Base-by-base conservation (phyloP, 2,888 invertebrate species). In the Seladonia tumulorum region DNA sequence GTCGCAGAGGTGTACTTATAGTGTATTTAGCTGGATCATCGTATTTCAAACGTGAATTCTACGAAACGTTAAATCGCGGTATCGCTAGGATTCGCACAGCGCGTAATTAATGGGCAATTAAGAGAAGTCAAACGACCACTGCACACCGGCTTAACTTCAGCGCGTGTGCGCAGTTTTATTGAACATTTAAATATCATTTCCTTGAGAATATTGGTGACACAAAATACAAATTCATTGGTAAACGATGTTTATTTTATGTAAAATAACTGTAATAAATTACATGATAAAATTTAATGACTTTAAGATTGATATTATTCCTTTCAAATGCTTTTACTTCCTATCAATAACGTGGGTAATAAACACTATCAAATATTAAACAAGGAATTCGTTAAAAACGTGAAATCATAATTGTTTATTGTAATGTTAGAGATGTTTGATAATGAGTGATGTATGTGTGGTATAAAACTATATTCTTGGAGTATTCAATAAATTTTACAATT, bases 61-160 rank as follows among this genome's bases (percentile, higher is more conserved):
- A 29, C 49, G 14, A 45, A 16, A 22, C 47, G 42, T n/a, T 79
- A 66, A 79, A 71, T 47, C 29, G 8, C 8, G 1, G 2, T 47
- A 47, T 22, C 60, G 3, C 4, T 42, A 10, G 57, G 79, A 70
- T 75, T 79, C 18, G 39, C 29, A 22, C 7, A 18, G 70, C 45
- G 53, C 2, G 12, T 49, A 76, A 81, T 81, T 68, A 76, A 22
- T 47, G 47, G 45, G 10, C 39, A 35, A 66, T 66, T 83, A 76
- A 75, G 66, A 8, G 29, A 81, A 66, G 22, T n/a, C 81, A 4
- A 25, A 8, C 25, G 14, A 25, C 25, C 60, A 60, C 18, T 66
- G 49, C 18, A 5, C 39, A 47, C 57, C 60, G 18, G 47, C 29
- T 16, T 42, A 42, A 29, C 5, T 76, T 76, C 18, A 1, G 14